Evolutionary conservation across 2,888 invertebrate genomes (phyloP).

Genomic region (Abrostola triplasia): DNA sequence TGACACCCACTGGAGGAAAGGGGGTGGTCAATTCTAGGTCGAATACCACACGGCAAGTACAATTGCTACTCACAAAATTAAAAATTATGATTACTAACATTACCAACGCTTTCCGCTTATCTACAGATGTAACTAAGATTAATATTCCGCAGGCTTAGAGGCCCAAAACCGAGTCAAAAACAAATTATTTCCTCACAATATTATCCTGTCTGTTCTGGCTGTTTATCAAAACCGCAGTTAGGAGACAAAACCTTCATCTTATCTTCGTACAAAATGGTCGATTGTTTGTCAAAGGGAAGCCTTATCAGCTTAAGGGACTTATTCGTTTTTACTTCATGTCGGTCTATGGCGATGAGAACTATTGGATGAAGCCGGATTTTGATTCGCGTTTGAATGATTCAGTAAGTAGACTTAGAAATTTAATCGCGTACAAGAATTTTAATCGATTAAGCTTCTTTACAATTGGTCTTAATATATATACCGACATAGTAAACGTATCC

Average conservation of each 20-base stretch:
- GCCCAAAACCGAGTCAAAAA: constrained; percentile 41
- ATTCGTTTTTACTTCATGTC: constrained; percentile 46
- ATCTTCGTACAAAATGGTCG: constrained; percentile 47
- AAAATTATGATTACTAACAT: not conserved
- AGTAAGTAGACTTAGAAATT: no score
- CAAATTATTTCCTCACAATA: constrained; percentile 54
- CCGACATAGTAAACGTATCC: no score
- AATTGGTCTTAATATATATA: no score
- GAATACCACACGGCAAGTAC: no score
- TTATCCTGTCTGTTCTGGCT: constrained; percentile 48
- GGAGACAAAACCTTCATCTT: constrained; percentile 53
- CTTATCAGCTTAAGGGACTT: constrained; percentile 42
- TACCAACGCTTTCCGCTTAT: not conserved
- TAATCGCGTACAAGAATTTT: no score
- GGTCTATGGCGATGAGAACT: constrained; percentile 27
- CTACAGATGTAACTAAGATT: not conserved
- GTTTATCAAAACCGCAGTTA: constrained; percentile 57
- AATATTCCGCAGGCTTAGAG: constrained; percentile 24
- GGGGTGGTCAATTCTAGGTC: no score
- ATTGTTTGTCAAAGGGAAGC: constrained; percentile 58
- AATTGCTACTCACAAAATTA: no score
- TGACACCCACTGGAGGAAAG: no score
- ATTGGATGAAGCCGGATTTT: constrained; percentile 21
- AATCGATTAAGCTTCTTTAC: not conserved
- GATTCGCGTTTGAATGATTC: constrained; percentile 25